Percentiles rank a stretch among this genome's conserved stretches.
These are phyloP conservation scores for Melanerpes formicivorus DNA, from an alignment of 2,113 vertebrate genomes.

Conservation along the genomic window DNA sequence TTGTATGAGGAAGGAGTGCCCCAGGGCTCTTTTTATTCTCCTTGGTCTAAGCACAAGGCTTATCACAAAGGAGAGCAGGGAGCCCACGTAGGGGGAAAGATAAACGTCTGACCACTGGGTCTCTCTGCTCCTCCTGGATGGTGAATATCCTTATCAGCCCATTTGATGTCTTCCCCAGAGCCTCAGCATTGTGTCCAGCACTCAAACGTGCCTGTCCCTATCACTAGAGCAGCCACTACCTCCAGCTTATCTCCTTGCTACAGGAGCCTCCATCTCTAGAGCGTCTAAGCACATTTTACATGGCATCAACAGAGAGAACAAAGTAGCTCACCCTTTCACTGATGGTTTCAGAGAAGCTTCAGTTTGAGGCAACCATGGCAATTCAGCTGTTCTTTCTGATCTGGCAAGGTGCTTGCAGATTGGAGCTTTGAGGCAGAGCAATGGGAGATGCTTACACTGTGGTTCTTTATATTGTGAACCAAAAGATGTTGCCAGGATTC, in stretches of 20 bases:
- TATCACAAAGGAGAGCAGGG: not conserved
- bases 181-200: constrained; percentile 35
- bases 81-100: constrained; percentile 6
- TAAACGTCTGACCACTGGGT: not conserved
- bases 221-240: not conserved
- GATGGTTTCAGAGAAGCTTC: constrained; percentile 4
- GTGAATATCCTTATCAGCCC: constrained; percentile 39
- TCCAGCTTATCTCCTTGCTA: constrained; percentile 50
- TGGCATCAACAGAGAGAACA: constrained; percentile 46
- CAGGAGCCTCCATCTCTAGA: constrained; percentile 47
- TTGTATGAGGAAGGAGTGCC: not conserved
- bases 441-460: not conserved
- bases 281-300: constrained; percentile 46
- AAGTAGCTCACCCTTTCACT: not conserved
- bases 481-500: not conserved
- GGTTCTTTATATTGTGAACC: not conserved
- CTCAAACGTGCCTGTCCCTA: constrained; percentile 21
- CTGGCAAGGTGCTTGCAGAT: not conserved
- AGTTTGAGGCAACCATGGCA: not conserved
- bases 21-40: not conserved
- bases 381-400: constrained; percentile 21
- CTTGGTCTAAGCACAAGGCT: not conserved
- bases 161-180: constrained; percentile 56
- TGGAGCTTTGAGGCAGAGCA: not conserved
- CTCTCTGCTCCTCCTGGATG: not conserved